These are phyloP conservation scores for Caenorhabditis afra DNA, from an alignment of 2,888 invertebrate genomes.

Conservation along the genomic window DNA sequence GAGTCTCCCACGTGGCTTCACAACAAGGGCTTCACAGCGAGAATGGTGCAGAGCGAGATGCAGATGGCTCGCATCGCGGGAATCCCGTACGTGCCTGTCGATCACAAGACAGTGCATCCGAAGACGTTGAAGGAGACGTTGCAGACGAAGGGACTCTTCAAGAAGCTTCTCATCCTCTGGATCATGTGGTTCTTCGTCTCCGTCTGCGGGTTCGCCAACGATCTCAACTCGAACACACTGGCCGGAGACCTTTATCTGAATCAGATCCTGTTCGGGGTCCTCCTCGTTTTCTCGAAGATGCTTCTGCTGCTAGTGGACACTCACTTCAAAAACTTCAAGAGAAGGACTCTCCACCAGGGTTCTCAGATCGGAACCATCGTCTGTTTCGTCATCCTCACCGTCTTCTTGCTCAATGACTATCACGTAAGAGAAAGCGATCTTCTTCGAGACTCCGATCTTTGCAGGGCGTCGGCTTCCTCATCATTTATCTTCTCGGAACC, in stretches of 20 bases:
- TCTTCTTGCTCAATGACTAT: slow-evolving; percentile 57
- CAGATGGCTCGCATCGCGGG: slow-evolving; percentile 73
- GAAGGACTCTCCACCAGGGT: slow-evolving; percentile 73
- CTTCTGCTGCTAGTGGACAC: slow-evolving; percentile 66
- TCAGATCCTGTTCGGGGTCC: slow-evolving; percentile 72
- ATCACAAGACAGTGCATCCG: slow-evolving; percentile 57
- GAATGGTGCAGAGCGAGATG: slow-evolving; percentile 70
- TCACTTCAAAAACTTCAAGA: slow-evolving; percentile 64
- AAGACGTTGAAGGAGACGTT: slow-evolving; percentile 65
- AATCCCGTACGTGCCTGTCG: slow-evolving; percentile 63
- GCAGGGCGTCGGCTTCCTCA: slow-evolving; percentile 67
- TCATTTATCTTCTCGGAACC: slow-evolving; percentile 72
- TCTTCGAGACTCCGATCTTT: slow-evolving; percentile 9
- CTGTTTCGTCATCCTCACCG: slow-evolving; percentile 64
- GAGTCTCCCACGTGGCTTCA: slow-evolving; percentile 79
- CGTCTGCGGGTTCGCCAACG: slow-evolving; percentile 74
- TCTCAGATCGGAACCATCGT: slow-evolving; percentile 68
- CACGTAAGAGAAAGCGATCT: slow-evolving; percentile 20
- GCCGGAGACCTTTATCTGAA: slow-evolving; percentile 75
- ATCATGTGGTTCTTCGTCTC: slow-evolving; percentile 74
- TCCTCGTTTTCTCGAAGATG: slow-evolving; percentile 73
- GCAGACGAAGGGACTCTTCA: slow-evolving; percentile 61
- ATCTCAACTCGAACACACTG: slow-evolving; percentile 73
- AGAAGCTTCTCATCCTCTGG: slow-evolving; percentile 71
- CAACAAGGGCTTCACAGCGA: slow-evolving; percentile 69